Percentiles rank a stretch among this genome's conserved stretches.
These are phyloP conservation scores for Calliphora vicina DNA, from an alignment of 1,140 invertebrate genomes.

Conservation along the genomic window DNA sequence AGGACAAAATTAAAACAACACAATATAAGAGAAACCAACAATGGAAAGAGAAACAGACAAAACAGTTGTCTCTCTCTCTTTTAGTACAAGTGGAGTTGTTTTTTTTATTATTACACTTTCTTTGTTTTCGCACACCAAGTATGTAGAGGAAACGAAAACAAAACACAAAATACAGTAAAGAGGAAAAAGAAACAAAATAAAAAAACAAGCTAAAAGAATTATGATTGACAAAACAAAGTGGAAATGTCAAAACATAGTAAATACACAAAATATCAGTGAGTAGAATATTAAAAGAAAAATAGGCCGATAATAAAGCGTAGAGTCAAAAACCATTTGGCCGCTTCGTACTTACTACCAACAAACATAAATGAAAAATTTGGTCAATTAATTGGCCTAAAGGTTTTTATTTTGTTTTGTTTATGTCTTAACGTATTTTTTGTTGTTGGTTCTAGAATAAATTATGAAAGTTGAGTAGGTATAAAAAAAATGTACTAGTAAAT, in stretches of 20 bases:
- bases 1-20: neutral
- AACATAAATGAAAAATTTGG: constrained; percentile 14
- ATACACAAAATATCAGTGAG: neutral
- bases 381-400: constrained; percentile 25
- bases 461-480: too few species aligned
- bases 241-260: constrained; percentile 24
- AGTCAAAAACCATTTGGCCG: neutral
- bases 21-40: neutral
- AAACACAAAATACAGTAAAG: too few species aligned
- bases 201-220: neutral
- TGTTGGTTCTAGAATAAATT: too few species aligned
- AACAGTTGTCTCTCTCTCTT: neutral
- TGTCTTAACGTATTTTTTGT: neutral
- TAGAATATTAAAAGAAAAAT: neutral
- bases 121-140: neutral
- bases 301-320: neutral
- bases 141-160: neutral
- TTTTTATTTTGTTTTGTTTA: constrained; percentile 13
- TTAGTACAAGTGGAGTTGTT: too few species aligned
- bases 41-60: too few species aligned
- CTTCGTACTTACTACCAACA: neutral
- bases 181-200: neutral
- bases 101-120: neutral
- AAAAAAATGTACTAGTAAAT: too few species aligned
- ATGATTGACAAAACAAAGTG: constrained; percentile 1